Conservation (phyloP, 2,113 vertebrate species). For the Brevimyrus niger region DNA sequence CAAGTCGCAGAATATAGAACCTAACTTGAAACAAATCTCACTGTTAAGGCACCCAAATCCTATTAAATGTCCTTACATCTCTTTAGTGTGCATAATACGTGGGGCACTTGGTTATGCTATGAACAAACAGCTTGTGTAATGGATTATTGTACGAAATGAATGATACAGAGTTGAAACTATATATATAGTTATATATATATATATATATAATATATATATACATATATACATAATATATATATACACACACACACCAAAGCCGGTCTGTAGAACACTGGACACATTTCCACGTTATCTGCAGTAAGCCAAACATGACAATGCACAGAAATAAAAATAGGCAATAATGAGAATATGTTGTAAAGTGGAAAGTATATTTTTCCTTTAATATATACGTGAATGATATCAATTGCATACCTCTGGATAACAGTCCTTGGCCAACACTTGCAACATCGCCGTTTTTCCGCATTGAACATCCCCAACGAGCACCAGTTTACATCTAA, state of each 20-base stretch:
- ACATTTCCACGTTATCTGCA: not conserved
- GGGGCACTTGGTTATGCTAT: too few relatives aligned
- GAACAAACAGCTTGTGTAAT: not conserved
- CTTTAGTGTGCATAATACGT: not conserved
- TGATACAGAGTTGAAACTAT: not conserved
- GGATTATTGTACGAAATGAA: not conserved
- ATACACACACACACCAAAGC: not conserved
- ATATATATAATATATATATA: too few relatives aligned
- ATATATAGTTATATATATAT: not conserved
- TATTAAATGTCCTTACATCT: not conserved
- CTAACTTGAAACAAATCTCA: not conserved
- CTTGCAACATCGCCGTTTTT: constrained; percentile 95
- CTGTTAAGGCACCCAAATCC: not conserved
- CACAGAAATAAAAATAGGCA: not conserved
- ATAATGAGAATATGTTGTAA: not conserved
- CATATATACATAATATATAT: too few relatives aligned
- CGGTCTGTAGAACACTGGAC: not conserved
- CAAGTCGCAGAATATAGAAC: not conserved
- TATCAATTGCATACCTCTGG: constrained; percentile 73
- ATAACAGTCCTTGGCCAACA: constrained; percentile 89
- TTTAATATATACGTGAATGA: not conserved
- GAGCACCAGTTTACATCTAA: constrained; percentile 84
- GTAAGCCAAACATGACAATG: not conserved
- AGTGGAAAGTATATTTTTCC: not conserved
- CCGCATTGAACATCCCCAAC: constrained; percentile 93